These are phyloP conservation scores for Pangasianodon gigas DNA, from an alignment of 2,113 vertebrate species.

Conservation along the genomic window DNA sequence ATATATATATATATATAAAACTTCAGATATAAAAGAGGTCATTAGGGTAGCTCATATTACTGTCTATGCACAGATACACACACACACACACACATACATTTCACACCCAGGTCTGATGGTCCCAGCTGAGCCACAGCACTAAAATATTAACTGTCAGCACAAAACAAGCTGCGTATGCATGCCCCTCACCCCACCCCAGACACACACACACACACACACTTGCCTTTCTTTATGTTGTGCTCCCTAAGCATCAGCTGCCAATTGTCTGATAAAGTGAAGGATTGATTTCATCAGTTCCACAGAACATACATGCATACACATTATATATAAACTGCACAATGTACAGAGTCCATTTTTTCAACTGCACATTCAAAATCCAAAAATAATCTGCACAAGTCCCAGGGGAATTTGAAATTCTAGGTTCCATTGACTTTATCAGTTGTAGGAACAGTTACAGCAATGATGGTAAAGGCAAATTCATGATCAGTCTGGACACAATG, in stretches of 20 bases:
- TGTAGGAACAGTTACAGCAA: background rate
- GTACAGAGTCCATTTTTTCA: background rate
- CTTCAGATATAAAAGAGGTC: background rate
- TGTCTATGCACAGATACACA: background rate
- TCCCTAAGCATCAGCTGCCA: slow-evolving; percentile 35
- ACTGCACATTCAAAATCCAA: background rate
- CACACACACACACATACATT: background rate
- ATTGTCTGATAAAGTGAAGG: slow-evolving; percentile 22
- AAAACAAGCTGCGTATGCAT: slow-evolving; percentile 15
- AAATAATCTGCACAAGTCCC: background rate
- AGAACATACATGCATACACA: background rate
- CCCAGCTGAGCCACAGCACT: slow-evolving; percentile 36
- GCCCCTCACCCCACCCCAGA: background rate
- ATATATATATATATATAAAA: no score
- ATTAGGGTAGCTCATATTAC: background rate
- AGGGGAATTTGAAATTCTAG: background rate
- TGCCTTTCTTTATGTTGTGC: slow-evolving; percentile 21
- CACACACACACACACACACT: slow-evolving; percentile 27
- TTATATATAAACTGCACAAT: slow-evolving; percentile 9
- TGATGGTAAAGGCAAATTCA: background rate
- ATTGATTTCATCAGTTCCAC: slow-evolving; percentile 23
- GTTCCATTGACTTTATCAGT: background rate
- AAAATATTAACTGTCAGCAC: slow-evolving; percentile 45
- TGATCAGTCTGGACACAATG: background rate
- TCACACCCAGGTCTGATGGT: slow-evolving; percentile 39